Conservation (phyloP, 2,888 invertebrate genomes). For the Xanthostigma xanthostigma region DNA sequence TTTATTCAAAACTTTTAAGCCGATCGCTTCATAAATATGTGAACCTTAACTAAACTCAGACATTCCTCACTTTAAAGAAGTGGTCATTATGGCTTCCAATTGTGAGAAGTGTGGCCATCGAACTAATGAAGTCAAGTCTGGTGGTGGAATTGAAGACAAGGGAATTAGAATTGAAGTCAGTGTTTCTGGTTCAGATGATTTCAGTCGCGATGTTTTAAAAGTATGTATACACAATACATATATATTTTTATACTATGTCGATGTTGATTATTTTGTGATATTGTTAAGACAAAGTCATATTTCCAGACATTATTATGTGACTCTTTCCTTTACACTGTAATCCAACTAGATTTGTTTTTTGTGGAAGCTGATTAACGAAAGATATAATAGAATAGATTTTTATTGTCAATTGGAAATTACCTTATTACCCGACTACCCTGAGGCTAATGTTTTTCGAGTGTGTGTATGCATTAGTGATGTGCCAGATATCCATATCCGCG, state of each 20-base stretch:
- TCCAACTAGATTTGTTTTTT: neutral
- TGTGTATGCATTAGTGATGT: too few species aligned
- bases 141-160: slow-evolving; percentile 69
- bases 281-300: neutral
- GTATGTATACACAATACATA: slow-evolving; percentile 24
- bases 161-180: slow-evolving; percentile 66
- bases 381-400: too few species aligned
- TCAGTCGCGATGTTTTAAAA: slow-evolving; percentile 88
- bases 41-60: slow-evolving; percentile 26
- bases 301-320: too few species aligned
- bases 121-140: slow-evolving; percentile 94
- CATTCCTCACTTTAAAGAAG: slow-evolving; percentile 95
- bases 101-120: slow-evolving; percentile 84
- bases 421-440: too few species aligned
- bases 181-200: slow-evolving; percentile 56
- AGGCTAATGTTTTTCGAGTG: too few species aligned
- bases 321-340: too few species aligned
- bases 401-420: too few species aligned
- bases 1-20: too few species aligned
- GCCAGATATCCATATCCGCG: too few species aligned
- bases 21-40: too few species aligned
- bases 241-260: neutral
- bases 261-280: neutral
- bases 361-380: neutral
- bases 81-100: slow-evolving; percentile 90